A percentile compares a stretch with the other conserved stretches of the same genome.
phyloP scores from a whole-genome alignment of 2,888 invertebrate genomes.

The Acholoe squamosa region DNA sequence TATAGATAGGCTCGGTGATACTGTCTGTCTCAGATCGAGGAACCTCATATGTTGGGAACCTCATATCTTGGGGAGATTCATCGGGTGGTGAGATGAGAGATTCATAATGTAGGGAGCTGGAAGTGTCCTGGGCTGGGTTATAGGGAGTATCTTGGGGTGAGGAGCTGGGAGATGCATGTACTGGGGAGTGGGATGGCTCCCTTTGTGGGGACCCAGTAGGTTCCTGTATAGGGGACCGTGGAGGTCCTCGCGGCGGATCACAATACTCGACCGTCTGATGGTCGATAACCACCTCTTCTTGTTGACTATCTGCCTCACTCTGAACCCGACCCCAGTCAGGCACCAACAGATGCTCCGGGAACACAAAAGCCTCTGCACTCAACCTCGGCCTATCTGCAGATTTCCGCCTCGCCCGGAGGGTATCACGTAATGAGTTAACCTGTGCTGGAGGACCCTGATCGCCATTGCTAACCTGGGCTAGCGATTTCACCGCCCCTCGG shows the following conservation, averaged over 20 bases:
- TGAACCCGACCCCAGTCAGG: constrained; percentile 30
- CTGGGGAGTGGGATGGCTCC: too few species aligned
- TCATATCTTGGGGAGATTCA: too few species aligned
- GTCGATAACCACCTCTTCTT: constrained; percentile 38
- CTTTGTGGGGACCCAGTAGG: too few species aligned
- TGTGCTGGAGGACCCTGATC: background rate
- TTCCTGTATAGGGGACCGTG: too few species aligned
- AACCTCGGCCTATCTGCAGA: background rate
- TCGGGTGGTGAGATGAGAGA: too few species aligned
- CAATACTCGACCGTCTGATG: constrained; percentile 16
- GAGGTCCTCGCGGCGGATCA: background rate
- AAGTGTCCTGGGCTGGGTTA: too few species aligned
- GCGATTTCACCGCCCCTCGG: background rate
- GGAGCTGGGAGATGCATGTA: too few species aligned
- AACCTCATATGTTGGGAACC: too few species aligned
- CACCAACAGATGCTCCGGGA: constrained; percentile 24
- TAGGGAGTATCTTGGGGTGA: too few species aligned
- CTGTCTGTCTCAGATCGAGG: background rate
- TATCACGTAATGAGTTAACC: constrained; percentile 46
- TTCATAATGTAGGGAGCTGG: too few species aligned
- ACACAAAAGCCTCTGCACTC: background rate
- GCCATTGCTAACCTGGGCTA: background rate
- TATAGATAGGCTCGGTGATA: background rate
- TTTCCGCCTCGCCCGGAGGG: constrained; percentile 6
- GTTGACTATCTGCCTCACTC: background rate